A percentile compares a stretch with the other conserved stretches of the same genome.
These are phyloP conservation scores for Telmatochromis brachygnathus DNA, from an alignment of 2,113 vertebrate genomes.

Conservation along the genomic window DNA sequence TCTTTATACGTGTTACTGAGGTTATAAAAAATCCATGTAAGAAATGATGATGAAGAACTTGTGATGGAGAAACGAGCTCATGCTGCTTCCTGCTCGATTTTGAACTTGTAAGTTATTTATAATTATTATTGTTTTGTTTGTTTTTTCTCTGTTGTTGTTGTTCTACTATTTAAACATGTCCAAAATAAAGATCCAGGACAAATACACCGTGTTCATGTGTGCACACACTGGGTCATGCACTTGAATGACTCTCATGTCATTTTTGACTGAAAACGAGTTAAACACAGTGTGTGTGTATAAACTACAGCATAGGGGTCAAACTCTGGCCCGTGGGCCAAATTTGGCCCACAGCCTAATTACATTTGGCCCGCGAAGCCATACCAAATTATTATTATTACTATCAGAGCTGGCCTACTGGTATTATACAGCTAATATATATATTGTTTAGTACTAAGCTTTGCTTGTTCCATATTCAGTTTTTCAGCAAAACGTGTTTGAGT, in stretches of 20 bases:
- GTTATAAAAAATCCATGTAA: neutral
- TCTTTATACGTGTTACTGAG: neutral
- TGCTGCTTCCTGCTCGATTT: neutral
- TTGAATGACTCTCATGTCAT: neutral
- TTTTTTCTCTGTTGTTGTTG: neutral
- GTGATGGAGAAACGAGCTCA: neutral
- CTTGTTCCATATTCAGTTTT: too few relatives aligned
- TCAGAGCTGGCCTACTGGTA: too few relatives aligned
- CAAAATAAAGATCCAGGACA: neutral
- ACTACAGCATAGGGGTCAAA: accelerated
- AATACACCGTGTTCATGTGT: neutral
- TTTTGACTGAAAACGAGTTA: neutral
- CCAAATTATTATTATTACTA: too few relatives aligned
- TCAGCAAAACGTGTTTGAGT: accelerated
- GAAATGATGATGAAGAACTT: neutral
- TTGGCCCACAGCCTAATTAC: too few relatives aligned
- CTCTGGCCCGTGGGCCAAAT: too few relatives aligned
- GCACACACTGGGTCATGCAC: neutral
- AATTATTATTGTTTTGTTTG: neutral
- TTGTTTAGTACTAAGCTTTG: too few relatives aligned
- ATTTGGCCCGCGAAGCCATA: too few relatives aligned
- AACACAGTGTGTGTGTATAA: neutral
- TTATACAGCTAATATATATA: too few relatives aligned
- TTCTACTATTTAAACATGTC: accelerated
- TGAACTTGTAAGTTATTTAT: neutral